These are phyloP conservation scores for Apeltes quadracus DNA, from an alignment of 2,113 vertebrate species.

Conservation along the genomic window DNA sequence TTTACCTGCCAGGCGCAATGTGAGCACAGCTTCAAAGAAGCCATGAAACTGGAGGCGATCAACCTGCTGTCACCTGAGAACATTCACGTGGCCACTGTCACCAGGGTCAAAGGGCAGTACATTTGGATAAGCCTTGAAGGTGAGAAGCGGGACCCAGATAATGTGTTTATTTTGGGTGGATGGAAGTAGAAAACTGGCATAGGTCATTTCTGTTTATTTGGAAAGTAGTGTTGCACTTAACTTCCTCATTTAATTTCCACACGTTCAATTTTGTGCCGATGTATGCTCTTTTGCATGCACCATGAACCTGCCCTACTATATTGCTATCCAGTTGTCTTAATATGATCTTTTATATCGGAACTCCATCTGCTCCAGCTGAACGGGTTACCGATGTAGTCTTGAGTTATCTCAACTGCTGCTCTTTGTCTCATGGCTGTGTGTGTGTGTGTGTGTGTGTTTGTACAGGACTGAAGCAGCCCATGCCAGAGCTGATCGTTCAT, in stretches of 20 bases:
- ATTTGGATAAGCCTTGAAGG: constrained; percentile 95
- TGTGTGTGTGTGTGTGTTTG: constrained; percentile 11
- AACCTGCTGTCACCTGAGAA: constrained; percentile 91
- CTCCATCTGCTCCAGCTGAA: neutral
- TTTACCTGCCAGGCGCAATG: constrained; percentile 80
- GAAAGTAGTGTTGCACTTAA: neutral
- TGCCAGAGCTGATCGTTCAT: constrained; percentile 92
- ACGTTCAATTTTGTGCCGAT: neutral
- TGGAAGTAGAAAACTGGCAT: neutral
- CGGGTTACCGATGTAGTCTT: neutral
- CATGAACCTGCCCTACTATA: neutral
- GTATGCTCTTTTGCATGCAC: neutral
- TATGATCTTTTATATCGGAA: neutral
- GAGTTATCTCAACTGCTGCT: neutral
- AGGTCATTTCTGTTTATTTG: neutral
- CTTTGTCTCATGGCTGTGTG: neutral
- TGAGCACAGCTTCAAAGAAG: constrained; percentile 92
- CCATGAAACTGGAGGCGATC: constrained; percentile 97
- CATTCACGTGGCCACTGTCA: constrained; percentile 92
- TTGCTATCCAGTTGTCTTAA: neutral
- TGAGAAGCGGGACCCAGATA: constrained; percentile 63
- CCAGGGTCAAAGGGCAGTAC: constrained; percentile 89
- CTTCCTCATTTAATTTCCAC: too few relatives aligned
- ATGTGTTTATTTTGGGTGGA: constrained; percentile 4
- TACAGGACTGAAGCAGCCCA: constrained; percentile 89